phyloP scores from a whole-genome alignment of 2,888 invertebrate genomes.

The Furcula furcula region DNA sequence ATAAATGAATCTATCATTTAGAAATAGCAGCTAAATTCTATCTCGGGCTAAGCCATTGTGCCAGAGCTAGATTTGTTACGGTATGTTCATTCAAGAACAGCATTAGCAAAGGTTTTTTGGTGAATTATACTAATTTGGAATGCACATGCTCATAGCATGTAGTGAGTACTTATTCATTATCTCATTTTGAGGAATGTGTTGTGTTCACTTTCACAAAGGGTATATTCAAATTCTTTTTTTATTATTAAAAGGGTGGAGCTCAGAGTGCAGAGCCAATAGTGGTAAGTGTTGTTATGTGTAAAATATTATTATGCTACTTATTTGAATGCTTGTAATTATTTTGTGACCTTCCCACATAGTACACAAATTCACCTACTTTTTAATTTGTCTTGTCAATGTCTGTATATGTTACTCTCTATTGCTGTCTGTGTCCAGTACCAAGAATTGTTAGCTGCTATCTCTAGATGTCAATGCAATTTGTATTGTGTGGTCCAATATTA shows the following conservation, averaged over 20 bases:
- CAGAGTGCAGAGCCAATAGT: slow-evolving; percentile 97
- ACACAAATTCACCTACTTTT: slow-evolving; percentile 34
- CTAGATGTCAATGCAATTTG: slow-evolving; percentile 70
- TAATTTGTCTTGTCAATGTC: slow-evolving; percentile 31
- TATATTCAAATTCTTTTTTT: slow-evolving; percentile 40
- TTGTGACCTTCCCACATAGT: slow-evolving; percentile 28
- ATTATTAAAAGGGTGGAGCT: slow-evolving; percentile 87
- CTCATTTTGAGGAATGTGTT: no score
- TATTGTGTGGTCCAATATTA: slow-evolving; percentile 45
- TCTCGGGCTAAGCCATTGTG: no score
- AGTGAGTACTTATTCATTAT: no score
- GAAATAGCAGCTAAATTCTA: slow-evolving; percentile 51
- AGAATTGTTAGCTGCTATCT: slow-evolving; percentile 74
- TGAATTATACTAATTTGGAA: no score
- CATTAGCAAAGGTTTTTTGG: no score
- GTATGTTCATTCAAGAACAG: no score
- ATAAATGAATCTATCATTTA: slow-evolving; percentile 37
- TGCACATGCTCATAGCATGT: no score
- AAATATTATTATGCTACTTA: slow-evolving; percentile 33
- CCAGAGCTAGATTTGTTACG: no score
- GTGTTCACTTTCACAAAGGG: slow-evolving; percentile 22
- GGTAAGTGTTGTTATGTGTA: slow-evolving; percentile 86
- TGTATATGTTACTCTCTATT: slow-evolving; percentile 31
- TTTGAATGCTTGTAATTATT: slow-evolving; percentile 39
- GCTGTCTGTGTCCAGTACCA: slow-evolving; percentile 25